phyloP scores from a whole-genome alignment of 1,140 invertebrate species.

The Lanistes nyassanus region DNA sequence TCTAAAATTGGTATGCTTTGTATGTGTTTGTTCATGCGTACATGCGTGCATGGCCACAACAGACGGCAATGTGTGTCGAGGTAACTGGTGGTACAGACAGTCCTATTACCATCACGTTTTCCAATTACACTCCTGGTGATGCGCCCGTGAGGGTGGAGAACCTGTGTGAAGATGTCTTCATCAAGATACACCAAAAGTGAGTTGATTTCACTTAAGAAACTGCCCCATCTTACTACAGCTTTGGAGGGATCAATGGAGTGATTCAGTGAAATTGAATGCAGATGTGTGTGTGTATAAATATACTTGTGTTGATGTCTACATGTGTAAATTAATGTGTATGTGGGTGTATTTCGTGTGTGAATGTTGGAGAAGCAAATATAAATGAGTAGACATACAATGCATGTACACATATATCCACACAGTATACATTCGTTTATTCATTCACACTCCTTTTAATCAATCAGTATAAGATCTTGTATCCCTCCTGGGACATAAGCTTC shows the following conservation, averaged over 20 bases:
- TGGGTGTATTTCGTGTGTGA: neutral
- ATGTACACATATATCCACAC: neutral
- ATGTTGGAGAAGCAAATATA: neutral
- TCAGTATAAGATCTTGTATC: too few relatives aligned
- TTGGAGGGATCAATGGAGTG: too few relatives aligned
- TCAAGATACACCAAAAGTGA: slow-evolving; percentile 81
- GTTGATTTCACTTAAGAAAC: too few relatives aligned
- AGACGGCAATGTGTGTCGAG: slow-evolving; percentile 80
- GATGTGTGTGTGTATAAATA: neutral
- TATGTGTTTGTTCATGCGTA: too few relatives aligned
- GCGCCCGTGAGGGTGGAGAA: slow-evolving; percentile 84
- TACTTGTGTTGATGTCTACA: too few relatives aligned
- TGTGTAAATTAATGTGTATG: neutral
- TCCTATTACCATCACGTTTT: slow-evolving; percentile 79
- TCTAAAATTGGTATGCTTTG: too few relatives aligned
- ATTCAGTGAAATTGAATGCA: neutral
- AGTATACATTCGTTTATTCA: too few relatives aligned
- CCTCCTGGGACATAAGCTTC: too few relatives aligned
- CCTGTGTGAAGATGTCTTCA: slow-evolving; percentile 82
- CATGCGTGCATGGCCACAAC: slow-evolving; percentile 41
- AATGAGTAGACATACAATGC: neutral
- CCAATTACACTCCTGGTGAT: slow-evolving; percentile 77
- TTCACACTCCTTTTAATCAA: too few relatives aligned
- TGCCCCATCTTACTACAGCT: too few relatives aligned
- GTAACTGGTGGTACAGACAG: slow-evolving; percentile 78